These are phyloP conservation scores for Hypomecis atomaria DNA, from an alignment of 2,888 invertebrate genomes.

Conservation along the genomic window DNA sequence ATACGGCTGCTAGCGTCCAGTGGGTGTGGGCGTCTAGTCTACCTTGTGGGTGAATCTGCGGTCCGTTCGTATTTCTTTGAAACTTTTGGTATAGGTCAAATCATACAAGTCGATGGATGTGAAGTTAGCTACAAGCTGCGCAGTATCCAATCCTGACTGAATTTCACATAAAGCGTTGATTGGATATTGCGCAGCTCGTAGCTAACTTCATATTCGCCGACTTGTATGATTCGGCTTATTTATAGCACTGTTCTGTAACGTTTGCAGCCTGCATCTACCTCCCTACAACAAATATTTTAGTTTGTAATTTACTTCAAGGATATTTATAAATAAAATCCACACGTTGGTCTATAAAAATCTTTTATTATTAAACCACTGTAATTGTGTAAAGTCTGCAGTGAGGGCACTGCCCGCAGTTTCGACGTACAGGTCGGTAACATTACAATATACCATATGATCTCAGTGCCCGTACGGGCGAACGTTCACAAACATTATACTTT, in stretches of 20 bases:
- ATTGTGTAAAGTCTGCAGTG: slow-evolving; percentile 63
- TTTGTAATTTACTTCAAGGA: not conserved
- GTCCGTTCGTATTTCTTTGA: too few species aligned
- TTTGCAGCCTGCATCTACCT: too few species aligned
- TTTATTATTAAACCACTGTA: slow-evolving; percentile 80
- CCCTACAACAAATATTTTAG: not conserved
- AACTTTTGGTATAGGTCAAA: too few species aligned
- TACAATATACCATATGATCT: slow-evolving; percentile 65
- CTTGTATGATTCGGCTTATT: not conserved
- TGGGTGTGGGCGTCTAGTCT: too few species aligned
- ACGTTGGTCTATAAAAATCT: slow-evolving; percentile 79
- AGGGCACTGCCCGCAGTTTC: slow-evolving; percentile 53
- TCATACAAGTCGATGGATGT: too few species aligned
- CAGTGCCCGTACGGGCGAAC: slow-evolving; percentile 57
- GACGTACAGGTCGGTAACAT: slow-evolving; percentile 68
- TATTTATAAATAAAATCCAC: slow-evolving; percentile 45
- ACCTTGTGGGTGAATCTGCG: too few species aligned
- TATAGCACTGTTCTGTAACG: too few species aligned
- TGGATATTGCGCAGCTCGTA: too few species aligned
- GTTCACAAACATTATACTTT: slow-evolving; percentile 64
- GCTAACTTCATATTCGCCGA: too few species aligned
- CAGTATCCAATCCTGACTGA: too few species aligned
- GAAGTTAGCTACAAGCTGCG: not conserved
- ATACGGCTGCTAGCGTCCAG: too few species aligned
- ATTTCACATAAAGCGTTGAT: too few species aligned